Evolutionary conservation across 2,797 vertebrate genomes (phyloP), one percentile per base, ranked within the genome.

Genomic region (Zalophus californianus): DNA sequence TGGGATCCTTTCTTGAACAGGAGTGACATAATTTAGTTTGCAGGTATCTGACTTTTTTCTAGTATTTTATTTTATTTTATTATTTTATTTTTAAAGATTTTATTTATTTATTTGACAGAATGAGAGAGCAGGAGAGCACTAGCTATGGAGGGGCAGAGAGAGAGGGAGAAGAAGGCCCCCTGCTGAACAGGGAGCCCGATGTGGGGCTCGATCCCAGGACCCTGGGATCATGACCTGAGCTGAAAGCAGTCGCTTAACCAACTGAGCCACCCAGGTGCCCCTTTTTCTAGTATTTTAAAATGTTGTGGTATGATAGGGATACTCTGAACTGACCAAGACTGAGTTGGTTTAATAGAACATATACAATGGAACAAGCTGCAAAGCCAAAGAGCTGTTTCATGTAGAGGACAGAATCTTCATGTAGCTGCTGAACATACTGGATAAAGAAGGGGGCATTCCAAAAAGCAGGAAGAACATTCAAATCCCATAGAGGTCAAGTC

Each of bases 211-310:
- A 38, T 38, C 3, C 38, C 38, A 38, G 38, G 38, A 38, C 38
- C 38, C 38, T 38, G 38, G 38, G 38, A 38, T 38, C 38, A 38
- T 38, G 38, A 38, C 38, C 38, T 38, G 38, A 38, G 38, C 38
- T 38, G 38, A 38, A 38, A 38, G 38, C 38, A 38, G 38, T 38
- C 38, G 38, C 38, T 38, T 38, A 38, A 38, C 38, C 38, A 38
- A 38, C 3, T 38, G 38, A 38, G 38, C 38, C 38, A 38, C 38
- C 38, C 38, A 38, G 38, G 38, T 4, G 38, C 38, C 38, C 38
- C 38, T 92, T 77, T 93, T 54, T 35, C 41, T 68, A 54, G 48
- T 86, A 82, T 85, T 92, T 91, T 88, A 56, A 78, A 58, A 2
- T 68, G 23, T 23, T 9, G 5, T 64, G 6, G 4, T 58, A 0